These are phyloP conservation scores for Aphaenogaster ashmeadi DNA, from an alignment of 1,140 invertebrate species.

Conservation along the genomic window DNA sequence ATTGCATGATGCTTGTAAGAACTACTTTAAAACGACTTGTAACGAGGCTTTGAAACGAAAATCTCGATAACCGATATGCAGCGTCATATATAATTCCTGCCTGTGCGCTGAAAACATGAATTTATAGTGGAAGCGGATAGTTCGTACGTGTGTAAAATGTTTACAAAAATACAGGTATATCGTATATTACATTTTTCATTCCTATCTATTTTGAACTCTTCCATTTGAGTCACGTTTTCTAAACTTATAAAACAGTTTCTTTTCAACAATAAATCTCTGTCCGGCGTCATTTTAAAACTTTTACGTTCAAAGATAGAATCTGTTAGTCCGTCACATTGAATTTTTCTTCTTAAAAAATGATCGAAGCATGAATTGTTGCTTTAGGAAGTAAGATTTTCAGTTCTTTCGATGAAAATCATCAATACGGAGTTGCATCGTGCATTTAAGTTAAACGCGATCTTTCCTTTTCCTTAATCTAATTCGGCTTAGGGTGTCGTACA, in stretches of 20 bases:
- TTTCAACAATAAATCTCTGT: slow-evolving; percentile 37
- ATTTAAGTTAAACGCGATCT: neutral
- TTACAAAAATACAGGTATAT: neutral
- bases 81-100: slow-evolving; percentile 16
- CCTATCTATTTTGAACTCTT: neutral
- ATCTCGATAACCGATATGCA: slow-evolving; percentile 12
- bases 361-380: neutral
- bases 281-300: neutral
- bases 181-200: neutral
- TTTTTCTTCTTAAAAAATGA: neutral
- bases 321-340: neutral
- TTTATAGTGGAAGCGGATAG: slow-evolving; percentile 19
- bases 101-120: slow-evolving; percentile 18
- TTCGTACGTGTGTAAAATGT: slow-evolving; percentile 21
- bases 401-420: neutral
- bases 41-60: slow-evolving; percentile 10
- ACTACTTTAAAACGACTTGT: neutral
- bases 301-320: neutral
- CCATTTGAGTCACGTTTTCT: neutral
- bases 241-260: slow-evolving; percentile 9
- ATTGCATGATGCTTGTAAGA: neutral
- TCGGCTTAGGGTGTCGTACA: slow-evolving; percentile 2
- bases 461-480: slow-evolving; percentile 13
- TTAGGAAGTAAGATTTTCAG: neutral
- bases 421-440: neutral